A percentile compares a stretch with the other conserved stretches of the same genome.
Conservation (phyloP, 2,797 vertebrate genomes). For the Crenichthys baileyi region DNA sequence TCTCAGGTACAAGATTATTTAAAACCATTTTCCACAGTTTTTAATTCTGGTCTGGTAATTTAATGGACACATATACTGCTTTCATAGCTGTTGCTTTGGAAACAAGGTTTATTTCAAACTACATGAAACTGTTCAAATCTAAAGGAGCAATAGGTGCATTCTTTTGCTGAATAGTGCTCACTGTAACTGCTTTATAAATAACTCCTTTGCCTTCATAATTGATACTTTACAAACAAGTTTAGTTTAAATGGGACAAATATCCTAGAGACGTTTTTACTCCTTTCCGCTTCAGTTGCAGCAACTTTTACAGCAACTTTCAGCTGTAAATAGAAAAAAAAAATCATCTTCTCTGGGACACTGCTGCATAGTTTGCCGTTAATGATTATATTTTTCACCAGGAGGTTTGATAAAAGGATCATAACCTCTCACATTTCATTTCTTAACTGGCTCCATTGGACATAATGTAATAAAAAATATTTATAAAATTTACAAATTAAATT, state of each 20-base stretch:
- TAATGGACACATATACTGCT: neutral
- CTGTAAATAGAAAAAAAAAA: neutral
- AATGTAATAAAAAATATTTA: neutral
- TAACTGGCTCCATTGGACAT: neutral
- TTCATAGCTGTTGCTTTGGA: neutral
- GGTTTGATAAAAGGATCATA: neutral
- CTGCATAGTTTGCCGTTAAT: neutral
- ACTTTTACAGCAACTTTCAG: neutral
- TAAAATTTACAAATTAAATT: neutral
- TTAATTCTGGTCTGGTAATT: neutral
- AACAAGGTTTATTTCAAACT: neutral
- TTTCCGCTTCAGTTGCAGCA: neutral
- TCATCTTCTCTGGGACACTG: neutral
- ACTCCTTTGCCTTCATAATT: neutral
- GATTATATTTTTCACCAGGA: neutral
- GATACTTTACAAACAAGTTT: neutral
- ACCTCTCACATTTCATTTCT: neutral
- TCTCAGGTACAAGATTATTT: neutral
- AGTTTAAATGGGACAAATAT: neutral
- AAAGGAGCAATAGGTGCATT: neutral
- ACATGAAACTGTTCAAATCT: neutral
- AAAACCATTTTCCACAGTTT: neutral
- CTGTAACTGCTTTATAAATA: neutral
- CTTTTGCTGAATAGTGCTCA: neutral
- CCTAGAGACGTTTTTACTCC: neutral